Percentiles rank a stretch among this genome's conserved stretches.
Conservation (phyloP, 2,797 vertebrate genomes). For the Diglossa cyanea region DNA sequence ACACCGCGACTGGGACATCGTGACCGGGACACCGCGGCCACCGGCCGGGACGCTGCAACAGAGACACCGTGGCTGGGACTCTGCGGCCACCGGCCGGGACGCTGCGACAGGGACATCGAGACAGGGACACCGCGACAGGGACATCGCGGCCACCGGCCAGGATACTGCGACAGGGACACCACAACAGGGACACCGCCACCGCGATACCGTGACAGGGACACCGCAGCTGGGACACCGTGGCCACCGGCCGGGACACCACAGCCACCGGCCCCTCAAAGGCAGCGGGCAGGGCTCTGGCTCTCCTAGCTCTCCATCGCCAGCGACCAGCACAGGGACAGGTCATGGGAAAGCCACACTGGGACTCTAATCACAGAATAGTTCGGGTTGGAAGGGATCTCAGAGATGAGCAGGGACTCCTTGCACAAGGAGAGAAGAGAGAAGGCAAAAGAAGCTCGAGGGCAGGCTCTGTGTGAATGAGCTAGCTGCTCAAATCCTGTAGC, state of each 20-base stretch:
- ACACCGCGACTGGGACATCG: no score
- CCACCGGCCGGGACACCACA: no score
- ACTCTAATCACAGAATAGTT: no score
- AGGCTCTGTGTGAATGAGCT: not conserved
- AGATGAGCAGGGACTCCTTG: not conserved
- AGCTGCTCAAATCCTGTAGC: not conserved
- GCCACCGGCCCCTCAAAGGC: not conserved
- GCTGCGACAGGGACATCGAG: no score
- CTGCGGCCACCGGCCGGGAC: no score
- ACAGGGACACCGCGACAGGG: not conserved
- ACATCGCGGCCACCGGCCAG: not conserved
- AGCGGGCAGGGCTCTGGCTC: not conserved
- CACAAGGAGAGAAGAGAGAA: not conserved
- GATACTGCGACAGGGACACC: no score
- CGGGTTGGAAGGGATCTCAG: not conserved
- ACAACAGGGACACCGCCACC: no score
- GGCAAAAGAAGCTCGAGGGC: not conserved
- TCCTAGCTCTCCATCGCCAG: fast-evolving
- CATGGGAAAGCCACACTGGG: fast-evolving
- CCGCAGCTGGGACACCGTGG: no score
- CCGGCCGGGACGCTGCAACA: no score
- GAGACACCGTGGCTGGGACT: no score
- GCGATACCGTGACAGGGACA: no score
- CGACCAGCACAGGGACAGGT: fast-evolving
- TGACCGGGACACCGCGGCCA: no score